Evolutionary conservation across 2,888 invertebrate genomes (phyloP).

Genomic region (Drosophila kuntzei): DNA sequence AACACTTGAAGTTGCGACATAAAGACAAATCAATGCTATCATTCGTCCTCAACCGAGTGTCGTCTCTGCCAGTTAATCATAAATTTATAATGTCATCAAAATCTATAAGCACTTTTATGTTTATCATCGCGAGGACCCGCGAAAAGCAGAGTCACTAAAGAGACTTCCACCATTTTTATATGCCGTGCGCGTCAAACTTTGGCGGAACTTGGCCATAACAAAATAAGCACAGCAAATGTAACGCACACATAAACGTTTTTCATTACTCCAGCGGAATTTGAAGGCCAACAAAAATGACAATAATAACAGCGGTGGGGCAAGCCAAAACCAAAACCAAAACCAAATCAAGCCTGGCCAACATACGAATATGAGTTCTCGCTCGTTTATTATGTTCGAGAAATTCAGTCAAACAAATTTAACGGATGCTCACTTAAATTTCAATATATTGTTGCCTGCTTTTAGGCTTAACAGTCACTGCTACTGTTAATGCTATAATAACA

Average conservation of each 20-base stretch:
- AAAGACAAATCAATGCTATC: conserved; percentile 38
- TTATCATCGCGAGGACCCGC: conserved; percentile 11
- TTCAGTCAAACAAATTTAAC: conserved; percentile 42
- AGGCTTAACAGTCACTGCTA: neutral
- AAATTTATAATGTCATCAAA: conserved; percentile 69
- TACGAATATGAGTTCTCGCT: conserved; percentile 6
- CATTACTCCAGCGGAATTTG: conserved; percentile 70
- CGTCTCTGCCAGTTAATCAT: conserved; percentile 47
- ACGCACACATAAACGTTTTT: conserved; percentile 73
- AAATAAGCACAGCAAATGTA: conserved; percentile 51
- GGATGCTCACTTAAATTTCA: conserved; percentile 31
- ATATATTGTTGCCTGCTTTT: conserved; percentile 18
- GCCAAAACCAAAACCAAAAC: conserved; percentile 2
- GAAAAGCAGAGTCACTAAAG: conserved; percentile 33
- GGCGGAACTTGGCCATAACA: conserved; percentile 54
- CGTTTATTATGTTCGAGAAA: conserved; percentile 34
- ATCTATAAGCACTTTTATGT: conserved; percentile 64
- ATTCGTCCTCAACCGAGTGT: neutral
- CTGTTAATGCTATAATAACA: conserved; percentile 2
- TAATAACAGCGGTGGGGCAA: conserved; percentile 44
- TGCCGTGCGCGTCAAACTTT: conserved; percentile 60
- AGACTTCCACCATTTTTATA: conserved; percentile 48
- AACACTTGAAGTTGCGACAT: conserved; percentile 5
- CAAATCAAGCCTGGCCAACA: conserved; percentile 34
- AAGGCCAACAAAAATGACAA: conserved; percentile 71